Base-by-base conservation (phyloP, 2,888 invertebrate species). In the Yponomeuta plumbellus region DNA sequence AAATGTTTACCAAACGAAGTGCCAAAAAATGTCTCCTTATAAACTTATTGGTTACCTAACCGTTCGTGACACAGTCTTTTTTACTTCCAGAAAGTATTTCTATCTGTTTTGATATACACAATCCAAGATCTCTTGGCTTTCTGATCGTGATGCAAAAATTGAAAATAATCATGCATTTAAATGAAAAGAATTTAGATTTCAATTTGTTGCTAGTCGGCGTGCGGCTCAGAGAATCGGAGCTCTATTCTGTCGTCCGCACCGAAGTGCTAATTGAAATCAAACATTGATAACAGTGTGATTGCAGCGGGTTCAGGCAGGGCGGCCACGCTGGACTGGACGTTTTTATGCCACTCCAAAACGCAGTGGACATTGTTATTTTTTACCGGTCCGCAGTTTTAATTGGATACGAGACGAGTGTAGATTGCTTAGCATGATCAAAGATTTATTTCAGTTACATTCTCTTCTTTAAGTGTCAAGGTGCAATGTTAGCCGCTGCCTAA, bases 261-360 rank as follows among this genome's bases (percentile, higher is more conserved):
- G 69, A 69, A 70, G 73, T 74, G 77, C 81, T 89, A 86, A 88
- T 88, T 89, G 81, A 88, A 88, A 84, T 86, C 86, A 88, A 88
- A 88, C 83, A 87, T 80, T 86, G 85, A 86, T 87, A 84, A 86
- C 77, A 75, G 76, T 71, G 68, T 78, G 81, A 83, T 84, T 80
- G 83, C 76, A 72, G 73, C 68, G 78, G 81, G 81, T 80, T 75
- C 72, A 72, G 73, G 70, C 72, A 69, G 74, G 73, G 58, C 52
- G 6, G 26, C 10, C 44, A 52, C 17, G 44, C 44, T 17, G 44
- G 44, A 52, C 44, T 52, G 44, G 44, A 17, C 13, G 44, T 52
- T 52, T 52, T n/a, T 63, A 39, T 63, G 39, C 34, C 63, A 63
- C n/a, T 63, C 22, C n/a, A 21, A 21, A 63, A 21, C 44, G 63